Conservation (phyloP, 1,140 invertebrate genomes). For the Pogonognathellus flavescens region DNA sequence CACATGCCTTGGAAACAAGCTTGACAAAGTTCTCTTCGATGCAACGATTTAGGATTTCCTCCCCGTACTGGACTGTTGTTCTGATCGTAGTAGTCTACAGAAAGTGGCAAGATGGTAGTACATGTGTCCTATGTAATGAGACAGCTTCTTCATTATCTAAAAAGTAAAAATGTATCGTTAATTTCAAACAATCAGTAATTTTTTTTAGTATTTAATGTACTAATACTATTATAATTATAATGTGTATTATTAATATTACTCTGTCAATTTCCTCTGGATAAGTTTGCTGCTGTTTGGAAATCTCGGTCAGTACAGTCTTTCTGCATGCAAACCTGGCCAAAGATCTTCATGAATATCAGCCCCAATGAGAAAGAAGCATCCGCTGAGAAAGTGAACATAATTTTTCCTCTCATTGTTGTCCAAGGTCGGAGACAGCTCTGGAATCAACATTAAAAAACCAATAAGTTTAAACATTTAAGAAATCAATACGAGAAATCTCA, state of each 20-base stretch:
- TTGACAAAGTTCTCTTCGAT: slow-evolving; percentile 52
- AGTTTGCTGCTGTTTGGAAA: slow-evolving; percentile 56
- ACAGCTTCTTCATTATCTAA: slow-evolving; percentile 49
- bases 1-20: slow-evolving; percentile 57
- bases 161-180: neutral
- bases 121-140: slow-evolving; percentile 50
- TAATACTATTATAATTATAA: neutral
- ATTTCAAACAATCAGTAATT: neutral
- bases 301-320: slow-evolving; percentile 22
- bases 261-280: slow-evolving; percentile 61
- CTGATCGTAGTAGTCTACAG: slow-evolving; percentile 15
- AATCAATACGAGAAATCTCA: neutral
- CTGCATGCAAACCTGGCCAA: slow-evolving; percentile 56
- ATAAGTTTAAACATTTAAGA: neutral
- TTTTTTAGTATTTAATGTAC: too few species aligned
- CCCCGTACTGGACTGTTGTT: slow-evolving; percentile 47
- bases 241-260: slow-evolving; percentile 8
- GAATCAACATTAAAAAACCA: neutral
- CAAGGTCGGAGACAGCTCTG: slow-evolving; percentile 55
- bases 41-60: slow-evolving; percentile 56
- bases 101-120: slow-evolving; percentile 35
- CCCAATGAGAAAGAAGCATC: slow-evolving; percentile 6
- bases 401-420: slow-evolving; percentile 59
- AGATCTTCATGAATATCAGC: slow-evolving; percentile 57
- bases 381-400: slow-evolving; percentile 36